Evolutionary conservation across 2,113 vertebrate species (phyloP), one percentile per base, ranked within the genome.

Genomic region (Neotoma lepida): DNA sequence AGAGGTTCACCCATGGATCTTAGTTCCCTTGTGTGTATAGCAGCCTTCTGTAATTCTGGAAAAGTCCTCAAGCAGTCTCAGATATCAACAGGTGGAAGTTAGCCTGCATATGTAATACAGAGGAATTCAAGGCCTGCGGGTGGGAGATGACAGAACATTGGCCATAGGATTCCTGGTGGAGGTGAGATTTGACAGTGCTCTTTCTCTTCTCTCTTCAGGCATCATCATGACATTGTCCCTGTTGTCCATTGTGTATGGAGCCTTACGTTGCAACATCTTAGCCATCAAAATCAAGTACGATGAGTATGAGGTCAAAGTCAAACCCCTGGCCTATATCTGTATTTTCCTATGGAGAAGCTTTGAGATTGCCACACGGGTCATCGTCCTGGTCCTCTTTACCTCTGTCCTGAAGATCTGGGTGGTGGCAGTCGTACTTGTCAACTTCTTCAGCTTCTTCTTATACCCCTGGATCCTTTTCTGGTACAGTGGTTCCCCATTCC

Each of bases 241-340:
- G 41, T 98, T 99, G 82, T 99, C 99, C 13, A 99, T 99, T 56
- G 99, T 99, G 35, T 99, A 99, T 0, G 99, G 99, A 15, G 99
- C 99, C 15, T 97, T 99, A 86, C 99, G 99, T 95, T 99, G 99
- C 98, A 99, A 99, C 98, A 99, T 99, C 97, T 98, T 99, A 97
- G 99, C 99, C 86, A 99, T 99, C 94, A 99, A 99, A 98, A 99
- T 99, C 84, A 99, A 99, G 96, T 99, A 99, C 0, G 99, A 99
- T 2, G 99, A 99, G 85, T 99, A 99, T 0, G 99, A 99, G 9
- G 93, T 99, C 96, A 99, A 98, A 0, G 98, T 99, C 94, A 98
- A 98, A 71, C 99, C 99, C 1, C 95, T 98, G 1, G 99, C 99
- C 78, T 99, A 99, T 94, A 93, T 99, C 84, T 99, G 99, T 97